Base-by-base conservation (phyloP, 1,140 invertebrate species). In the Bombus ignitus region DNA sequence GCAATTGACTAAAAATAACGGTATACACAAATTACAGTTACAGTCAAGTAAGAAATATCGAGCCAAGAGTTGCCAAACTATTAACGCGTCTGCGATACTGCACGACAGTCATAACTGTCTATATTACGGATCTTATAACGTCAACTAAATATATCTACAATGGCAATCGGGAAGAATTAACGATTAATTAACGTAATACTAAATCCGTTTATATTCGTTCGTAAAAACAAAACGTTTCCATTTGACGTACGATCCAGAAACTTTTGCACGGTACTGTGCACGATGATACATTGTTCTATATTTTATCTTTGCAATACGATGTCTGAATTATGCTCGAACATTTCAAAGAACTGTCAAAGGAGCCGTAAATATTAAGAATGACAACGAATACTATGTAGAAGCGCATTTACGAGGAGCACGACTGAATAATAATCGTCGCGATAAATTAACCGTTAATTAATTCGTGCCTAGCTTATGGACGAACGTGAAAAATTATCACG, bases 331-430 rank as follows among this genome's bases (percentile, higher is more conserved):
- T 37, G 25, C 28, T 66, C 22, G 22, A 35, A 73, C 35, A 1
- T 22, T 25, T 39, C 32, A 5, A 25, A 53, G 47, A 53, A 22
- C 28, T 76, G 22, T 37, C 66, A 47, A 53, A 53, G 47, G 47
- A 22, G n/a, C 28, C 32, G 22, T 84, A 84, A 84, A 84, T 32
- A 66, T 32, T 39, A 75, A 2, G 10, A 78, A 66, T 62, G 65
- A 68, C 66, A 71, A 70, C 28, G 37, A 84, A 35, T 22, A 71
- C 59, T 44, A 70, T n/a, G 32, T 32, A 83, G 53, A 53, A 65
- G 22, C 32, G 35, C 25, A n/a, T 82, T 35, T 37, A n/a, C 28
- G 39, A 74, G 57, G 1, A 32, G 15, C 2, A 13, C 32, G 8
- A 25, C 9, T 18, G 39, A 62, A 47, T 32, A 15, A n/a, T 44